Evolutionary conservation across 2,888 invertebrate genomes (phyloP).

Genomic region (Congeria kusceri): DNA sequence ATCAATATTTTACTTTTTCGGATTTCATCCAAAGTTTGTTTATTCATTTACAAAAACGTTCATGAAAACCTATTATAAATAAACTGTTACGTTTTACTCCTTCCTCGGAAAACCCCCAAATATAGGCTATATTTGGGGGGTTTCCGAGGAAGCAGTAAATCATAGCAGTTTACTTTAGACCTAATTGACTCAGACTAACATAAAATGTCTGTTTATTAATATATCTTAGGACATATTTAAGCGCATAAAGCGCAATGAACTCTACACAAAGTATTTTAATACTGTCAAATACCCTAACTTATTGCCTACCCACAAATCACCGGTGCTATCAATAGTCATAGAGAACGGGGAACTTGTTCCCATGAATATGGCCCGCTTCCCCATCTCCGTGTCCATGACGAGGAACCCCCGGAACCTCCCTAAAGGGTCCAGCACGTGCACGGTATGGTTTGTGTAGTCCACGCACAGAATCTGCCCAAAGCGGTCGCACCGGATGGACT

Average conservation of each 20-base stretch:
- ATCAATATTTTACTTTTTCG: no score
- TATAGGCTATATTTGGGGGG: no score
- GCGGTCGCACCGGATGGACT: conserved; percentile 56
- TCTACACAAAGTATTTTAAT: background rate
- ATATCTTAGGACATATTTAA: no score
- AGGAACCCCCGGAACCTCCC: conserved; percentile 11
- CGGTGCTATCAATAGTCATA: conserved; percentile 8
- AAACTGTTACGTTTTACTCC: no score
- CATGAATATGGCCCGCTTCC: conserved; percentile 4
- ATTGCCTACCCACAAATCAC: conserved; percentile 14
- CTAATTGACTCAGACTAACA: no score
- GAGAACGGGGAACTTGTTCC: conserved; percentile 20
- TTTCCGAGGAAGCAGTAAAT: no score
- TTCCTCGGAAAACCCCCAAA: no score
- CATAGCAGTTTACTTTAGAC: no score
- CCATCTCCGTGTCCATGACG: conserved; percentile 15
- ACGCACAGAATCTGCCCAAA: conserved; percentile 59
- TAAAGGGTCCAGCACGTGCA: conserved; percentile 6
- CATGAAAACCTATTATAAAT: no score
- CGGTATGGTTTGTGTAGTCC: conserved; percentile 50
- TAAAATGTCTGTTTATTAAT: no score
- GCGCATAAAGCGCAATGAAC: background rate
- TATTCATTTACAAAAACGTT: no score
- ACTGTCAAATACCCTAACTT: conserved; percentile 11
- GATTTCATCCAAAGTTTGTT: no score